phyloP scores from a whole-genome alignment of 2,888 invertebrate species.

The Drosophila greeni region DNA sequence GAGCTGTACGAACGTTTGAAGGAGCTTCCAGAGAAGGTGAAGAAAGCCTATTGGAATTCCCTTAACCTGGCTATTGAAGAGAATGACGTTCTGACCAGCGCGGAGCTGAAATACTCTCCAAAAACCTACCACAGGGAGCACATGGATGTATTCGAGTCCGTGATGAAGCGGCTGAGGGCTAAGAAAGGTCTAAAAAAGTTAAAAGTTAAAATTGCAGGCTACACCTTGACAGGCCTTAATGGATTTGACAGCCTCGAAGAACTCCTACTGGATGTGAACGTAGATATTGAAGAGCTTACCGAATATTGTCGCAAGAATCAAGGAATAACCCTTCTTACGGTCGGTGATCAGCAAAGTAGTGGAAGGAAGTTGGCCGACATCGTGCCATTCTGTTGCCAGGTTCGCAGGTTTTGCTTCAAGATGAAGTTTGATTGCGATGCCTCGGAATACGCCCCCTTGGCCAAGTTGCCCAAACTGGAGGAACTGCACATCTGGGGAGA shows the following conservation, averaged over 20 bases:
- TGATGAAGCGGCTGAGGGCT: constrained; percentile 6
- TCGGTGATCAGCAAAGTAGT: background rate
- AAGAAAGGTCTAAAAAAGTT: background rate
- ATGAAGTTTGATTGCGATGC: constrained; percentile 6
- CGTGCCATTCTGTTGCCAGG: background rate
- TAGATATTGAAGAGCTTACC: constrained; percentile 5
- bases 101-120: constrained; percentile 5
- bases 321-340: background rate
- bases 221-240: background rate
- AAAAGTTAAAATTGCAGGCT: background rate
- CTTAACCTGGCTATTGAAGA: background rate
- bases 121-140: background rate
- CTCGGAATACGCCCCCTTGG: constrained; percentile 3
- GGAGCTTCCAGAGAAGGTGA: background rate
- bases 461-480: background rate
- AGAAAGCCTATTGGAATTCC: background rate
- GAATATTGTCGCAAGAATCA: background rate
- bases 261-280: background rate
- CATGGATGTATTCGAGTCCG: constrained; percentile 8
- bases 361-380: constrained; percentile 10
- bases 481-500: constrained; percentile 1
- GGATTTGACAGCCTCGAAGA: constrained; percentile 4
- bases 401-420: background rate
- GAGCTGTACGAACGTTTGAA: background rate
- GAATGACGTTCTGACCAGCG: background rate